These are phyloP conservation scores for Gallinago paraguaiae DNA, from an alignment of 2,113 vertebrate genomes.

Conservation along the genomic window DNA sequence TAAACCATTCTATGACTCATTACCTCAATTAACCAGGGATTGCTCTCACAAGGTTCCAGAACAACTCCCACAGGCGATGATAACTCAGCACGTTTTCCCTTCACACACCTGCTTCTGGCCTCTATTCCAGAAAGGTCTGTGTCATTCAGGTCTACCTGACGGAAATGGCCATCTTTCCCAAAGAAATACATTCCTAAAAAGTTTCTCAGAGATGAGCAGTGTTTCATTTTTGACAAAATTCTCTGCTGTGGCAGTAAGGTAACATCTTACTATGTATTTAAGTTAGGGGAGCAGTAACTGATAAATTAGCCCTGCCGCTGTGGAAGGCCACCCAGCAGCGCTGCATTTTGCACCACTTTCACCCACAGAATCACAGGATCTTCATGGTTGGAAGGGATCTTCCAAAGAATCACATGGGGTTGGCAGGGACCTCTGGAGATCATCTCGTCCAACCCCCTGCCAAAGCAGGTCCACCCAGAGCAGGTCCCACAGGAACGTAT, in stretches of 20 bases:
- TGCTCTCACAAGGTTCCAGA: neutral
- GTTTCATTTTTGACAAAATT: rapidly evolving
- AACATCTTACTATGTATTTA: rapidly evolving
- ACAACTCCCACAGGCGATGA: rapidly evolving
- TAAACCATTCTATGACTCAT: too few relatives aligned
- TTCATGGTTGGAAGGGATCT: too few relatives aligned
- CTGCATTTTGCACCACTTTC: neutral
- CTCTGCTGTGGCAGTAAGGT: rapidly evolving
- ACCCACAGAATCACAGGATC: too few relatives aligned
- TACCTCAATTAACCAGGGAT: rapidly evolving
- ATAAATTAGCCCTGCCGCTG: too few relatives aligned
- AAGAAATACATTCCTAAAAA: rapidly evolving
- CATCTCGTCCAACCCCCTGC: too few relatives aligned
- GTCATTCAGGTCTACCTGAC: rapidly evolving
- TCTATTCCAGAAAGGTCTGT: rapidly evolving
- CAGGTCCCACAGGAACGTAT: too few relatives aligned
- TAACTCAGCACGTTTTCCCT: neutral
- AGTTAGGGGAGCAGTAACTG: rapidly evolving
- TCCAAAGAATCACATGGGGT: too few relatives aligned
- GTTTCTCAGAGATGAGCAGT: rapidly evolving
- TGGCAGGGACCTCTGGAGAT: too few relatives aligned
- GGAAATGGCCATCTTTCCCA: rapidly evolving
- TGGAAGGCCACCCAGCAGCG: rapidly evolving
- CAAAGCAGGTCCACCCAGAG: too few relatives aligned
- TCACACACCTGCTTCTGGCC: rapidly evolving